Evolutionary conservation across 2,888 invertebrate genomes (phyloP).

Genomic region (Tillus elongatus): DNA sequence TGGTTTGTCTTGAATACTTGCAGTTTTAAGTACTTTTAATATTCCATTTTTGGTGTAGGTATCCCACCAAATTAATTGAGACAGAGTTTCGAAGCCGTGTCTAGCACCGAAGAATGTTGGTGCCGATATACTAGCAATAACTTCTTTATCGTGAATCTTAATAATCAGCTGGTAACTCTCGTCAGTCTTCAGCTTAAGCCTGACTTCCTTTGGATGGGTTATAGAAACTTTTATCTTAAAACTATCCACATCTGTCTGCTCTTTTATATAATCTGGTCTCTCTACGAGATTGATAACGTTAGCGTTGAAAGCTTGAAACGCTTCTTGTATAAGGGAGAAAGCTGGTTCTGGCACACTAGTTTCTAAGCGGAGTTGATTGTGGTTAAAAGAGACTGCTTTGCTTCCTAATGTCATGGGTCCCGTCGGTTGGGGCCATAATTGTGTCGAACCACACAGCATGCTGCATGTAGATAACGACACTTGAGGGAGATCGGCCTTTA

Average conservation of each 20-base stretch:
- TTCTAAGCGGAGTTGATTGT: slow-evolving; percentile 46
- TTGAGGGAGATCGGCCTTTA: slow-evolving; percentile 39
- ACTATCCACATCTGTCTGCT: slow-evolving; percentile 31
- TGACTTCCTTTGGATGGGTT: slow-evolving; percentile 43
- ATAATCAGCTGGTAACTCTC: slow-evolving; percentile 65
- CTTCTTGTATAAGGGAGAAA: slow-evolving; percentile 42
- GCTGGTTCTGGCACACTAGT: slow-evolving; percentile 41
- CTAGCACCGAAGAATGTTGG: slow-evolving; percentile 68
- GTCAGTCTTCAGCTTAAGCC: slow-evolving; percentile 57
- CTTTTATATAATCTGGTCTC: slow-evolving; percentile 22
- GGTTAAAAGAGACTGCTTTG: slow-evolving; percentile 51
- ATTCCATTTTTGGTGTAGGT: slow-evolving; percentile 49
- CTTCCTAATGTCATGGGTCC: slow-evolving; percentile 59
- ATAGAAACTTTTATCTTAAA: slow-evolving; percentile 47
- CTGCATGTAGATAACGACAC: slow-evolving; percentile 62
- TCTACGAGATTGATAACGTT: slow-evolving; percentile 26
- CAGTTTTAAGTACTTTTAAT: slow-evolving; percentile 56
- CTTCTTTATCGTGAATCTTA: slow-evolving; percentile 38
- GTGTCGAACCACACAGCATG: slow-evolving; percentile 65
- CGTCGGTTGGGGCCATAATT: slow-evolving; percentile 75
- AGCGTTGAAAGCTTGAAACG: slow-evolving; percentile 45
- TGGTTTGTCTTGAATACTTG: slow-evolving; percentile 67
- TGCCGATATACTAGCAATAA: slow-evolving; percentile 56
- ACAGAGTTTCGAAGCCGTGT: slow-evolving; percentile 67
- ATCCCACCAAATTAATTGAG: slow-evolving; percentile 75